These are phyloP conservation scores for Drosophila paulistorum DNA, from an alignment of 1,140 invertebrate genomes.

Conservation along the genomic window DNA sequence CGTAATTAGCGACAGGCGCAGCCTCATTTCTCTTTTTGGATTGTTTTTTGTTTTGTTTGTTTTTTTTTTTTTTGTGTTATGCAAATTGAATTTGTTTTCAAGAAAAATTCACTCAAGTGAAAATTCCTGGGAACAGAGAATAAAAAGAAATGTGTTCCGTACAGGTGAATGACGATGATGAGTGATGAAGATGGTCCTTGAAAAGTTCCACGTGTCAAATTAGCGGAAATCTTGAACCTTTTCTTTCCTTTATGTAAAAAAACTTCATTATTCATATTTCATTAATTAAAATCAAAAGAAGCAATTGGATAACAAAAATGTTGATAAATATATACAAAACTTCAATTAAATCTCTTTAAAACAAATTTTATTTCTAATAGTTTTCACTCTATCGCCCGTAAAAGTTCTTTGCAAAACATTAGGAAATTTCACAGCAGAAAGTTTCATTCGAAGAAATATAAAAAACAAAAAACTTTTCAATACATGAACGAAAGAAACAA, in stretches of 20 bases:
- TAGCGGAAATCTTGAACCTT: conserved; percentile 10
- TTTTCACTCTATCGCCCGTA: conserved; percentile 5
- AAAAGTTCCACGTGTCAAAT: conserved; percentile 20
- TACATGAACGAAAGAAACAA: conserved; percentile 40
- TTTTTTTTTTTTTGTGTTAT: conserved; percentile 27
- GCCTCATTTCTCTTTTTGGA: conserved; percentile 52
- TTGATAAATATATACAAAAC: neutral
- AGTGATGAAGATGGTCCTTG: conserved; percentile 3
- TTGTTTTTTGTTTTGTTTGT: conserved; percentile 59
- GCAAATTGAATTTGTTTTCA: conserved; percentile 49
- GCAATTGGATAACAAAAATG: neutral
- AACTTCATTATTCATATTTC: conserved; percentile 15
- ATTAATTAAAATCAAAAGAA: conserved; percentile 11
- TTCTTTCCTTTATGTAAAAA: neutral
- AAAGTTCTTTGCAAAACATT: conserved; percentile 48
- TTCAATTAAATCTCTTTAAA: conserved; percentile 19
- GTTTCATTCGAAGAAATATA: conserved; percentile 46
- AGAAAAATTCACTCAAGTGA: conserved; percentile 27
- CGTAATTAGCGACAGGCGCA: conserved; percentile 73
- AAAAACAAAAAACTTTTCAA: conserved; percentile 58
- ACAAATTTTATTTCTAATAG: neutral
- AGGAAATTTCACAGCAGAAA: conserved; percentile 37
- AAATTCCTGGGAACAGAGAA: conserved; percentile 10
- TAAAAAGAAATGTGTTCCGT: conserved; percentile 1
- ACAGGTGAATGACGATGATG: conserved; percentile 17